Evolutionary conservation across 2,888 invertebrate genomes (phyloP), one percentile per base, ranked within the genome.

Genomic region (Ariolimax columbianus): DNA sequence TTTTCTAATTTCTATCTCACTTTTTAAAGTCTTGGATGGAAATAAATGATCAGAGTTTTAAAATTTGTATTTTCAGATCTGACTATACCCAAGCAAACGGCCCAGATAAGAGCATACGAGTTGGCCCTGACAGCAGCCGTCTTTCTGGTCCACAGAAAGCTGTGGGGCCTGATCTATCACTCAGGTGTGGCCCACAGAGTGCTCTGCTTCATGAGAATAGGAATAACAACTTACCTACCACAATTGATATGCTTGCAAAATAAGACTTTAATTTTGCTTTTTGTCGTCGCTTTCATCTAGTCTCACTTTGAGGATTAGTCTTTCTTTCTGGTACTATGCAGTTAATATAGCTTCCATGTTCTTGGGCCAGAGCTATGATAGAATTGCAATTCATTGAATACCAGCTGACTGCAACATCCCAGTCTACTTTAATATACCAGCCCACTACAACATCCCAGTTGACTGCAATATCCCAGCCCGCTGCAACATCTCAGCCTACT

Each of bases 71-170:
- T 38, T 77, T 30, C 78, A 85, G 85, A 26, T 77, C 85, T n/a
- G 85, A 85, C 40, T 82, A 82, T 68, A 82, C 77, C 7, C 82
- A 77, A 51, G 82, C 77, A 26, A 63, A 77, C n/a, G 85, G 85
- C 26, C 85, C 85, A 11, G 72, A 85, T 63, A 82, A 51, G 59
- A 77, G 36, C 17, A 51, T 77, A 11, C 47, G 38, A 4, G 26
- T 26, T 23, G 85, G 85, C 30, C 85, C 85, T n/a, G 85, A 85
- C 38, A 55, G 40, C 30, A 77, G 77, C 55, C 51, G 47, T 23
- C 7, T 75, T 2, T 23, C 30, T 11, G 81, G 85, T n/a, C 77
- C 85, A 26, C 43, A 82, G 33, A 82, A 82, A 23, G 70, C 55
- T 43, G 17, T 19, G 17, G 82, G 85, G 26, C 77, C 82, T 26